Evolutionary conservation across 2,797 vertebrate genomes (phyloP), one percentile per base, ranked within the genome.

Genomic region (Taenioides sp.): DNA sequence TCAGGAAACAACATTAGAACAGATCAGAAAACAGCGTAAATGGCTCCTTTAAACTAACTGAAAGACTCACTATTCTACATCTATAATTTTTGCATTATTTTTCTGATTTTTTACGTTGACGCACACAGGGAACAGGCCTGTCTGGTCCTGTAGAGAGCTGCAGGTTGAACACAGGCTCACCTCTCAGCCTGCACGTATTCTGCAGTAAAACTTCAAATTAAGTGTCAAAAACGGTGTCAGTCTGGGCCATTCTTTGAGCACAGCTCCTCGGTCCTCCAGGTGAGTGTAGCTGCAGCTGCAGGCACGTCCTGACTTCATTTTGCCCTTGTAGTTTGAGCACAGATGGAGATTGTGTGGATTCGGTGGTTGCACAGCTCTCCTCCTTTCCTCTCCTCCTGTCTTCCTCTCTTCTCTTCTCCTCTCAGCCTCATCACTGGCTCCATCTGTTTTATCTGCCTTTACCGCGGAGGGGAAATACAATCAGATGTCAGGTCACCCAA

Each of bases 361-460:
- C 20, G 58, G 58, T 60, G 25, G 7, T 7, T 60, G 58, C 25
- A 31, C 58, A 31, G 31, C 31, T 18, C n/a, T 64, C 62, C n/a
- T 64, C 16, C 18, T 25, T 3, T 37, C 34, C 16, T 16, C 34
- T 64, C 34, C n/a, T 63, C 16, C 31, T 16, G 1, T 12, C 37
- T 17, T 18, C n/a, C 22, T 20, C 31, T 31, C 31, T 31, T 31
- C 5, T 37, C 34, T 37, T 10, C 34, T 10, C 34, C 34, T 37
- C 34, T 37, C 43, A 47, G 59, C 31, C 59, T 16, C 5, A 31
- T 62, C 60, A 22, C 60, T 6, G 34, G 47, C 62, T 25, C n/a
- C 37, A 64, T 64, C 62, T 47, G 62, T 4, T 64, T 62, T 62
- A 23, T 47, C 37, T 47, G 62, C 5, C 37, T 62, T 62, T 11